These are phyloP conservation scores for Heliconius charithonia DNA, from an alignment of 2,888 invertebrate genomes.

Conservation along the genomic window DNA sequence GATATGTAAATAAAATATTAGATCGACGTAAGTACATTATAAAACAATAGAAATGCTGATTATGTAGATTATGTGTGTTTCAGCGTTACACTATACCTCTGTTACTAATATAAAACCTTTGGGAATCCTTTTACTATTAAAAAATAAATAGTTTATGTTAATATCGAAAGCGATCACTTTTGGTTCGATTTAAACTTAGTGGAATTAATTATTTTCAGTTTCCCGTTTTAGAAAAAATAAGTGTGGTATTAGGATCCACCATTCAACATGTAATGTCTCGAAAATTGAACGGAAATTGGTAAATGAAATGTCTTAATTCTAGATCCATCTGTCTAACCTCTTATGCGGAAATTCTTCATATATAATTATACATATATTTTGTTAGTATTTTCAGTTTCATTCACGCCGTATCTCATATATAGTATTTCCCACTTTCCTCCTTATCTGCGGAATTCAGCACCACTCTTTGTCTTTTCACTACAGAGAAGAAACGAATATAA, in stretches of 20 bases:
- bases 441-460: no score
- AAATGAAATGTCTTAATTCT: no score
- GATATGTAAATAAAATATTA: not conserved
- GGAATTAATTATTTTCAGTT: not conserved
- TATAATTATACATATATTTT: no score
- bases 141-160: not conserved
- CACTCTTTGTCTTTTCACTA: no score
- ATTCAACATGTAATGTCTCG: no score
- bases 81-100: not conserved
- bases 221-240: not conserved
- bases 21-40: not conserved
- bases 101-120: not conserved
- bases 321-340: no score
- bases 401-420: no score
- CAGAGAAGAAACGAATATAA: not conserved
- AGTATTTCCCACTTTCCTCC: no score
- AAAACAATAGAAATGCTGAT: not conserved
- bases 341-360: no score
- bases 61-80: not conserved
- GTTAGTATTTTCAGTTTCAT: no score
- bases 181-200: not conserved
- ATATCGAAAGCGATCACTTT: not conserved
- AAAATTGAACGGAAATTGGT: no score
- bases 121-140: not conserved
- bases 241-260: no score